These are phyloP conservation scores for Pelvicachromis taeniatus DNA, from an alignment of 2,113 vertebrate genomes.

Conservation along the genomic window DNA sequence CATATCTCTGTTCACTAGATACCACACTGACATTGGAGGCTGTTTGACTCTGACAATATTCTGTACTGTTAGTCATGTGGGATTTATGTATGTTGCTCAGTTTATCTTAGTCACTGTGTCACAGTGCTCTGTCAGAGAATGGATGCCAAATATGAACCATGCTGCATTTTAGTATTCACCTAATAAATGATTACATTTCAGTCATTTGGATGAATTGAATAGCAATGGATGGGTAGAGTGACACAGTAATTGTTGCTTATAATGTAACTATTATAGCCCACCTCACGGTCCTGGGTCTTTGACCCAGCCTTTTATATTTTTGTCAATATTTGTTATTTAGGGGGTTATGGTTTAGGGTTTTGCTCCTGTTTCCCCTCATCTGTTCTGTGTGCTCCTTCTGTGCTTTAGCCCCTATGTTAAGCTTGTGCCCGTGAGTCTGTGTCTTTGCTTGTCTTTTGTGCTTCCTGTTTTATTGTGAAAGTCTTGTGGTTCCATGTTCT, in stretches of 20 bases:
- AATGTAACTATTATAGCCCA: not conserved
- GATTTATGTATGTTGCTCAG: not conserved
- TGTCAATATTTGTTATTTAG: too few species aligned
- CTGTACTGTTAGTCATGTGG: not conserved
- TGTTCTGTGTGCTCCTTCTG: too few species aligned
- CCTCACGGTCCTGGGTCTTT: too few species aligned
- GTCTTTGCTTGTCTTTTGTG: too few species aligned
- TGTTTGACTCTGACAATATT: not conserved
- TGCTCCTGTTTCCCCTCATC: too few species aligned
- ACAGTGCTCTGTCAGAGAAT: not conserved
- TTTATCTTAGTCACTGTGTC: not conserved
- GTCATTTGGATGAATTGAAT: not conserved
- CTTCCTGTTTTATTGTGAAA: too few species aligned
- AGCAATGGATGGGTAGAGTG: not conserved
- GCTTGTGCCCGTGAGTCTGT: too few species aligned
- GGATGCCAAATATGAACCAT: not conserved
- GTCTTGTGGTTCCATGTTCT: too few species aligned
- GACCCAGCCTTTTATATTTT: too few species aligned
- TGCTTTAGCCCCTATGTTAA: too few species aligned
- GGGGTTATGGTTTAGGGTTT: too few species aligned
- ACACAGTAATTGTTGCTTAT: not conserved
- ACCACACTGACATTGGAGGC: not conserved
- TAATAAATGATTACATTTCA: not conserved
- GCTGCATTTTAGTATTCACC: not conserved
- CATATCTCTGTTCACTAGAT: not conserved